These are phyloP conservation scores for Lutraria lutraria DNA, from an alignment of 2,888 invertebrate species.

Conservation along the genomic window DNA sequence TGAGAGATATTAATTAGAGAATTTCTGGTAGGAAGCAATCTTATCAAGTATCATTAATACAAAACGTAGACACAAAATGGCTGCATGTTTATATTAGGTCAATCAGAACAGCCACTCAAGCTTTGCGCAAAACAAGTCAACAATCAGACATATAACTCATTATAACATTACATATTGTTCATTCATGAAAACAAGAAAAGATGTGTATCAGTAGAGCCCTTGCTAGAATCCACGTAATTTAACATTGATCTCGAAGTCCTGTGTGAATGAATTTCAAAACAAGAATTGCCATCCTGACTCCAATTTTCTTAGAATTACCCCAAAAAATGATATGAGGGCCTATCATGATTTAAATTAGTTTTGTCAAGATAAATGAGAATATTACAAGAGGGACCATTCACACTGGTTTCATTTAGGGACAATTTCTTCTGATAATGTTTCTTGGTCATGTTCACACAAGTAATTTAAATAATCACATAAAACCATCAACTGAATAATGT, in stretches of 20 bases:
- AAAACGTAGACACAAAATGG: not conserved
- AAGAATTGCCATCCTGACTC: conserved; percentile 24
- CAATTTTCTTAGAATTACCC: conserved; percentile 42
- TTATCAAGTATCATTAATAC: not conserved
- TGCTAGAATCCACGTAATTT: conserved; percentile 14
- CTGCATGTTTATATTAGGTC: not conserved
- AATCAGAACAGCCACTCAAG: not conserved
- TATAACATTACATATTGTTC: not conserved
- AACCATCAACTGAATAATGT: too few relatives aligned
- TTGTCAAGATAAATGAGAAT: conserved; percentile 11
- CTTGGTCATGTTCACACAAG: not conserved
- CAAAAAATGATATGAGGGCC: conserved; percentile 9
- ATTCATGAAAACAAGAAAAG: not conserved
- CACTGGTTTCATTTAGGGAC: not conserved
- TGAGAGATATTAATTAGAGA: too few relatives aligned
- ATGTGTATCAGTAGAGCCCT: not conserved
- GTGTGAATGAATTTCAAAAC: conserved; percentile 15
- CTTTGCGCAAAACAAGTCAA: not conserved
- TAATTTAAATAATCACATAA: not conserved
- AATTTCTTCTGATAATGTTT: not conserved
- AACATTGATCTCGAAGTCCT: conserved; percentile 13
- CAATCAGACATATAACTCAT: not conserved
- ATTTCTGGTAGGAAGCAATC: not conserved
- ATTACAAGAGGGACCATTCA: not conserved
- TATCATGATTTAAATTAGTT: not conserved